These are phyloP conservation scores for Microctonus brassicae DNA, from an alignment of 2,888 invertebrate genomes.

Conservation along the genomic window DNA sequence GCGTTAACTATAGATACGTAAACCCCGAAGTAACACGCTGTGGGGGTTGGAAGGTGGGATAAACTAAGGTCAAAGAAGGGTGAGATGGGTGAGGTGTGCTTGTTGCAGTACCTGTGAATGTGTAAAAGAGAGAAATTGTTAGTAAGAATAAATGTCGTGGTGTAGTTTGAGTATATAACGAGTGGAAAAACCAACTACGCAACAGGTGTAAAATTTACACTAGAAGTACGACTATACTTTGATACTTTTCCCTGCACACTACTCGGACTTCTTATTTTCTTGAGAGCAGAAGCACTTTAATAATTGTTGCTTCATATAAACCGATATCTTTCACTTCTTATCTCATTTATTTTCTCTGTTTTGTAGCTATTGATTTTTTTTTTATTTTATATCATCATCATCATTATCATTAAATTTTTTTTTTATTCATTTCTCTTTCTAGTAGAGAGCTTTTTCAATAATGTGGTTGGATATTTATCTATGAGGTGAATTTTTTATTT, in stretches of 20 bases:
- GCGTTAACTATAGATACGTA: background rate
- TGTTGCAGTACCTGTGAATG: background rate
- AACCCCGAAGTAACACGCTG: background rate
- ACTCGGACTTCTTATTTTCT: slow-evolving; percentile 29
- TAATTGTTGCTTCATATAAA: background rate
- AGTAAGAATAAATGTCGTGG: no score
- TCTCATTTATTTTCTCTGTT: background rate
- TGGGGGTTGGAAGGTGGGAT: background rate
- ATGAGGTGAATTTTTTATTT: no score
- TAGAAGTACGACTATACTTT: background rate
- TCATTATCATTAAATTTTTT: no score
- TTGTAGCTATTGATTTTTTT: background rate
- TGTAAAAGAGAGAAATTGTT: background rate
- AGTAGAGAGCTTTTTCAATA: no score
- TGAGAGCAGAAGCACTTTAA: background rate
- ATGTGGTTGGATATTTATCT: no score
- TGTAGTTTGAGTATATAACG: slow-evolving; percentile 11
- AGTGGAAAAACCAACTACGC: slow-evolving; percentile 16
- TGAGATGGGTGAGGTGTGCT: no score
- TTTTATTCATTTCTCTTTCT: background rate
- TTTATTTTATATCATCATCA: no score
- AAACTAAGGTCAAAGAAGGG: background rate
- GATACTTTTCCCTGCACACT: no score
- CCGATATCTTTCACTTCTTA: no score
- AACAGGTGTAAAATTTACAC: slow-evolving; percentile 34